phyloP scores from a whole-genome alignment of 2,797 vertebrate genomes.

The Melanotaenia nigrans region DNA sequence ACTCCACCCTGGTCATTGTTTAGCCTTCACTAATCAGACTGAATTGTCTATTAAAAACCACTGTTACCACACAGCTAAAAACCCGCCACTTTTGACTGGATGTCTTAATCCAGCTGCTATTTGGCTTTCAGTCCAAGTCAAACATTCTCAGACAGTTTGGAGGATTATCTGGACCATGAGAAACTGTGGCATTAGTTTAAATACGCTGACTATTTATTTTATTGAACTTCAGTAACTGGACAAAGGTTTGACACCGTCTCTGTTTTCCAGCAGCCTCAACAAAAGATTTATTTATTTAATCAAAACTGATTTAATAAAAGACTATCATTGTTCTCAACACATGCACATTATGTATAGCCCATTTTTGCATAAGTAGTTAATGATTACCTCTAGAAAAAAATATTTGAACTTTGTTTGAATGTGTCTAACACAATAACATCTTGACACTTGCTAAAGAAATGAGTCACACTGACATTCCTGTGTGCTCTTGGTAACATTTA shows the following conservation, averaged over 20 bases:
- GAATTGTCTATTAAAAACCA: constrained; percentile 55
- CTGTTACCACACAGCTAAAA: constrained; percentile 46
- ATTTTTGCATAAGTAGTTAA: not conserved
- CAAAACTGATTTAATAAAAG: not conserved
- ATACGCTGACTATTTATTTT: not conserved
- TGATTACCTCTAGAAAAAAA: constrained; percentile 2
- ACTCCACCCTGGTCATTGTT: constrained; percentile 68
- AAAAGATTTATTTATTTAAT: not conserved
- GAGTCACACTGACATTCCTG: constrained; percentile 11
- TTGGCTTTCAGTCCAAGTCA: constrained; percentile 26
- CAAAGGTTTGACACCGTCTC: not conserved
- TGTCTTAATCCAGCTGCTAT: constrained; percentile 47
- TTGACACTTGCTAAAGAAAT: constrained; percentile 13
- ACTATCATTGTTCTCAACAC: not conserved
- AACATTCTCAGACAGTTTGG: constrained; percentile 41
- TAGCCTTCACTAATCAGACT: constrained; percentile 66
- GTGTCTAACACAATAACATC: constrained; percentile 7
- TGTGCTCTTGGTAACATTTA: constrained; percentile 2
- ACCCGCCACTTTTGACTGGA: constrained; percentile 49
- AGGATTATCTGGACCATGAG: constrained; percentile 48
- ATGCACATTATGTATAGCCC: not conserved
- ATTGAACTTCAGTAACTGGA: not conserved
- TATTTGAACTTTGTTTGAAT: constrained; percentile 14
- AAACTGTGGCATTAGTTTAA: constrained; percentile 24
- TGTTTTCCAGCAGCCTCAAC: not conserved